phyloP scores from a whole-genome alignment of 2,888 invertebrate species.

The Scaptomyza reducta region DNA sequence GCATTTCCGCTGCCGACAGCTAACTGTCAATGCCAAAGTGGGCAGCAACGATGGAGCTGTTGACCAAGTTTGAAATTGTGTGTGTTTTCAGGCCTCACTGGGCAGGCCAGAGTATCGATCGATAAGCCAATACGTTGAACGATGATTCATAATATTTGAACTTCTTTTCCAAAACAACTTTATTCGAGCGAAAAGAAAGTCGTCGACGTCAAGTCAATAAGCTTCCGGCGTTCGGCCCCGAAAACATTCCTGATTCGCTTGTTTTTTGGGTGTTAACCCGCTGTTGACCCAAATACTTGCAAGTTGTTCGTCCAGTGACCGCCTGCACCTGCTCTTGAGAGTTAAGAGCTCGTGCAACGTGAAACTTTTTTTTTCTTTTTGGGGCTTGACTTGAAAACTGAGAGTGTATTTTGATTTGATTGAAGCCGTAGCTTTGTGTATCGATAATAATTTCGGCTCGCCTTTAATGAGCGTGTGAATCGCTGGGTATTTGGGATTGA shows the following conservation, averaged over 20 bases:
- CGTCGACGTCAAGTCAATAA: slow-evolving; percentile 42
- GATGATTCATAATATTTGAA: slow-evolving; percentile 68
- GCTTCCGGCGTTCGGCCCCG: slow-evolving; percentile 68
- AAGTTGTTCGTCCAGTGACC: slow-evolving; percentile 23
- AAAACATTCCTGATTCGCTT: slow-evolving; percentile 49
- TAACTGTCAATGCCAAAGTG: slow-evolving; percentile 77
- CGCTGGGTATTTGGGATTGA: slow-evolving; percentile 25
- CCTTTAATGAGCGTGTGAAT: slow-evolving; percentile 74
- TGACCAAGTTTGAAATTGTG: slow-evolving; percentile 69
- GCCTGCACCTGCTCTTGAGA: slow-evolving; percentile 35
- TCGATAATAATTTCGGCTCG: slow-evolving; percentile 48
- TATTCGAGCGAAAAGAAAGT: slow-evolving; percentile 69
- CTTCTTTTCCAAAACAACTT: slow-evolving; percentile 14
- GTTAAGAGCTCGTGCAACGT: slow-evolving; percentile 22
- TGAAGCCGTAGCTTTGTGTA: slow-evolving; percentile 25
- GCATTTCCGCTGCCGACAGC: slow-evolving; percentile 74
- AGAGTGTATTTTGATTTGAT: slow-evolving; percentile 70
- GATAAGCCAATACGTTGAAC: slow-evolving; percentile 50
- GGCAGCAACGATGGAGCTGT: slow-evolving; percentile 42
- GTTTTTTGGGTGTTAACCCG: slow-evolving; percentile 71
- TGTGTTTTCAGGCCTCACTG: slow-evolving; percentile 55
- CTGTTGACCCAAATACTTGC: slow-evolving; percentile 72
- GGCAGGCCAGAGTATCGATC: slow-evolving; percentile 40
- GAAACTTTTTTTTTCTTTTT: slow-evolving; percentile 18
- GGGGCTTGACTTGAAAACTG: slow-evolving; percentile 46